phyloP scores from a whole-genome alignment of 1,140 invertebrate species.

The Lordiphosa clarofinis region DNA sequence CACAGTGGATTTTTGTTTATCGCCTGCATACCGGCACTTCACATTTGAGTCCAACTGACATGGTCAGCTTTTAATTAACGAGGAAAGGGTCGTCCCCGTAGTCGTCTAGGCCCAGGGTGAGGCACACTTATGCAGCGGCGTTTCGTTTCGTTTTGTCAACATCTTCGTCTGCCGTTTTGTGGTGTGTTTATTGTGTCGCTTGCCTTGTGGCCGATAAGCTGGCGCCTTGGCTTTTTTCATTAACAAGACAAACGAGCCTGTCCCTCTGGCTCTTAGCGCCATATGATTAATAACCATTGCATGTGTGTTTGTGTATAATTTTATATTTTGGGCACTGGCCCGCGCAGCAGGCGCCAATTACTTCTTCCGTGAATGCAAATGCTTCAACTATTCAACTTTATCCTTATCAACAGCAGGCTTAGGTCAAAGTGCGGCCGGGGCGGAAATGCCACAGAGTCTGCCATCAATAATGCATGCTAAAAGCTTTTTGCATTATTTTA shows the following conservation, averaged over 20 bases:
- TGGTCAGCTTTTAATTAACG: constrained; percentile 72
- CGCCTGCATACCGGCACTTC: constrained; percentile 69
- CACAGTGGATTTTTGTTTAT: constrained; percentile 57
- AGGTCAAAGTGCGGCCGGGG: constrained; percentile 27
- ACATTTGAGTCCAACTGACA: constrained; percentile 71
- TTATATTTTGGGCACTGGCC: constrained; percentile 25
- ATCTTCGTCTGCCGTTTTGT: constrained; percentile 43
- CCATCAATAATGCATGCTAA: constrained; percentile 79
- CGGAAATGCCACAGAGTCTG: constrained; percentile 42
- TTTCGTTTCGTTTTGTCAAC: constrained; percentile 59
- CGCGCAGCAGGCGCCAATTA: constrained; percentile 68
- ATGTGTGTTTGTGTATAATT: constrained; percentile 37
- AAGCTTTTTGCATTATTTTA: constrained; percentile 79
- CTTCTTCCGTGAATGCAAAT: constrained; percentile 22
- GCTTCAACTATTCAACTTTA: constrained; percentile 13
- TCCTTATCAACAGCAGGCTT: constrained; percentile 23
- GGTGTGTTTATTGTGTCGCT: constrained; percentile 65
- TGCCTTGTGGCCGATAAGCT: constrained; percentile 72
- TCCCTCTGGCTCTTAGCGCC: constrained; percentile 37
- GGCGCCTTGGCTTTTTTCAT: constrained; percentile 79
- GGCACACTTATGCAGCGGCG: constrained; percentile 61
- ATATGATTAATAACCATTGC: constrained; percentile 73
- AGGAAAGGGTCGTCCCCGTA: constrained; percentile 1
- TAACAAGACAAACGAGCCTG: constrained; percentile 71
- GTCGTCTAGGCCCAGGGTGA: constrained; percentile 25